Base-by-base conservation (phyloP, 2,113 vertebrate genomes). In the Geococcyx californianus region DNA sequence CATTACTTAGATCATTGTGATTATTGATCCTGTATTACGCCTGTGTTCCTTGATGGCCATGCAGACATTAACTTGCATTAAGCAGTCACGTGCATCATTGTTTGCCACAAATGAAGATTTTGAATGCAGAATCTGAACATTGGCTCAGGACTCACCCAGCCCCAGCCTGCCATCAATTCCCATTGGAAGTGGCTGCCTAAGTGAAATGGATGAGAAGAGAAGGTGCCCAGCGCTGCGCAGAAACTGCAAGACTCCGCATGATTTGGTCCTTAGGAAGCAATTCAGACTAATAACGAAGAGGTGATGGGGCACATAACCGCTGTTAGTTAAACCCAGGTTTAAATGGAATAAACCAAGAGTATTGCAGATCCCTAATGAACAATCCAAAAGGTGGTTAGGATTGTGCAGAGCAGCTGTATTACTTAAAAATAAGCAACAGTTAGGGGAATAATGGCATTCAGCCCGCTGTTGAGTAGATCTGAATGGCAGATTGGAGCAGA, bases 261-360 rank as follows among this genome's bases (percentile, higher is more conserved):
- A 76, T 84, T 93, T 78, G 88, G 64, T 96, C 88, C 93, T 93
- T 89, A 84, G 95, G 92, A 95, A 95, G 94, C 86, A 66, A 94
- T 81, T 93, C 93, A 84, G 88, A 19, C 86, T 59, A 26, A 21
- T 82, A 81, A 94, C 60, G 69, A 84, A 79, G 86, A 94, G 86
- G 90, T 91, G 96, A 95, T 7, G 62, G 90, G 92, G 95, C 94
- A 95, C 94, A 87, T 36, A 95, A 79, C 79, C 66, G 16, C 89
- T 85, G 84, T 58, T 84, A 72, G 92, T 51, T 92, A 93, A 92
- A 90, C 15, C 55, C 90, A 87, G 83, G 80, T 87, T 79, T 78
- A 75, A 92, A 88, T 62, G 84, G 95, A 90, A 75, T 73, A 89
- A 90, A 84, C 92, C 86, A 60, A 21, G 73, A 93, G 86, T 23